phyloP scores from a whole-genome alignment of 2,797 vertebrate genomes.

The Crenichthys baileyi region DNA sequence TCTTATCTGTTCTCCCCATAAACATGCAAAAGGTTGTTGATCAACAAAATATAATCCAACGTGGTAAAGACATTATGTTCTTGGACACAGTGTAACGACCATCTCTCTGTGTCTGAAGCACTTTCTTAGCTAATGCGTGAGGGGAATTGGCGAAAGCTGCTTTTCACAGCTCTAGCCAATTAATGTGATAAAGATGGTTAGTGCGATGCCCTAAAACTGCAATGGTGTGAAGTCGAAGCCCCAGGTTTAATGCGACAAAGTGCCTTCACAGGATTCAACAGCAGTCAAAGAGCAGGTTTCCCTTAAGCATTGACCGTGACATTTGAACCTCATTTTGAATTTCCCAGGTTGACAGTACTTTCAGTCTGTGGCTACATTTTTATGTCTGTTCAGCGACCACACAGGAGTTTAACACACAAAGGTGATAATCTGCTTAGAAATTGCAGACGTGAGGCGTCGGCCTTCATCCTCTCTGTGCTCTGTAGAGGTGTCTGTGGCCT shows the following conservation, averaged over 20 bases:
- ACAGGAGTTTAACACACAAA: constrained; percentile 41
- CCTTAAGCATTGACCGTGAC: constrained; percentile 66
- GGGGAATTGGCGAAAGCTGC: constrained; percentile 23
- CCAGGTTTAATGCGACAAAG: constrained; percentile 52
- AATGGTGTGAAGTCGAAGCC: constrained; percentile 24
- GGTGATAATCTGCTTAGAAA: constrained; percentile 74
- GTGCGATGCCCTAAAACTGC: constrained; percentile 25
- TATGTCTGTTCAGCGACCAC: constrained; percentile 29
- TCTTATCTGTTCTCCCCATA: constrained; percentile 7
- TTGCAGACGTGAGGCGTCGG: constrained; percentile 37
- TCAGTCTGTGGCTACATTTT: constrained; percentile 25
- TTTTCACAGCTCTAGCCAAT: constrained; percentile 40
- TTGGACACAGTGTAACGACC: constrained; percentile 2
- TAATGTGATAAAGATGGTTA: constrained; percentile 45
- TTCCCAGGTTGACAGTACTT: constrained; percentile 59
- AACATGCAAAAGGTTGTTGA: constrained; percentile 19
- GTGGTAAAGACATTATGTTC: constrained; percentile 1
- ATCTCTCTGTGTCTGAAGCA: constrained; percentile 10
- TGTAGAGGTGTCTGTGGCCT: constrained; percentile 67
- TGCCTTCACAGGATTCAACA: constrained; percentile 48
- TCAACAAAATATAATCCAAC: constrained; percentile 9
- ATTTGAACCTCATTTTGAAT: constrained; percentile 68
- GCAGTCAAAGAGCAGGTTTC: constrained; percentile 23
- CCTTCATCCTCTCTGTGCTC: constrained; percentile 59
- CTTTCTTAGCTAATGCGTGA: constrained; percentile 29